A percentile compares a stretch with the other conserved stretches of the same genome.
These are phyloP conservation scores for Beris morrisii DNA, from an alignment of 2,888 invertebrate species.

Conservation along the genomic window DNA sequence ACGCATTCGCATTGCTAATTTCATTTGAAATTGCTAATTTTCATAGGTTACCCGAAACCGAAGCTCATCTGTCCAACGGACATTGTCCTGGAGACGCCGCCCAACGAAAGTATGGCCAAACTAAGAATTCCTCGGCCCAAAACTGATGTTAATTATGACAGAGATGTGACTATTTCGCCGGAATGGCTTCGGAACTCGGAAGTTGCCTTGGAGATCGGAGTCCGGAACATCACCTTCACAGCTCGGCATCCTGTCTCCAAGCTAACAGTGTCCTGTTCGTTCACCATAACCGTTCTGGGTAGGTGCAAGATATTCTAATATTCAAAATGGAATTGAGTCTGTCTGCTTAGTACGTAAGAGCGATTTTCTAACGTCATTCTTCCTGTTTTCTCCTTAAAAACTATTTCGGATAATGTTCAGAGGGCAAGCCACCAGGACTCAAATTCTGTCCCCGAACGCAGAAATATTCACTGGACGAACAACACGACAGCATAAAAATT, in stretches of 20 bases:
- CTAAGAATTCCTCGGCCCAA: slow-evolving; percentile 59
- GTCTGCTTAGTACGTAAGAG: too few relatives aligned
- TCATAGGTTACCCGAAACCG: slow-evolving; percentile 57
- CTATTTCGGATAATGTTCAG: slow-evolving; percentile 43
- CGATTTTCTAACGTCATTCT: neutral
- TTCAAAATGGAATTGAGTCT: neutral
- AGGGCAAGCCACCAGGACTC: slow-evolving; percentile 58
- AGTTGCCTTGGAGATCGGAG: slow-evolving; percentile 57
- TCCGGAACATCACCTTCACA: slow-evolving; percentile 58
- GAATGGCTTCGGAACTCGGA: slow-evolving; percentile 58
- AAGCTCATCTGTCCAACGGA: slow-evolving; percentile 60
- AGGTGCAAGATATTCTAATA: slow-evolving; percentile 8
- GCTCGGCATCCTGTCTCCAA: slow-evolving; percentile 58
- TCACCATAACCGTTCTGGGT: slow-evolving; percentile 40
- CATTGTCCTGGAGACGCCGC: slow-evolving; percentile 56
- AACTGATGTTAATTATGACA: slow-evolving; percentile 61
- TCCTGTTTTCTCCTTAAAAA: neutral
- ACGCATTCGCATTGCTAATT: slow-evolving; percentile 14
- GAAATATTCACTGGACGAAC: slow-evolving; percentile 38
- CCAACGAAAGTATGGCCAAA: slow-evolving; percentile 55
- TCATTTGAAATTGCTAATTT: slow-evolving; percentile 25
- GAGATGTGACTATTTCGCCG: slow-evolving; percentile 57
- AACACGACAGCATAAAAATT: slow-evolving; percentile 45
- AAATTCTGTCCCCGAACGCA: slow-evolving; percentile 56
- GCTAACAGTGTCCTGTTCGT: slow-evolving; percentile 42